These are phyloP conservation scores for Pangasius mekongensis DNA, from an alignment of 2,797 vertebrate species.

Conservation along the genomic window DNA sequence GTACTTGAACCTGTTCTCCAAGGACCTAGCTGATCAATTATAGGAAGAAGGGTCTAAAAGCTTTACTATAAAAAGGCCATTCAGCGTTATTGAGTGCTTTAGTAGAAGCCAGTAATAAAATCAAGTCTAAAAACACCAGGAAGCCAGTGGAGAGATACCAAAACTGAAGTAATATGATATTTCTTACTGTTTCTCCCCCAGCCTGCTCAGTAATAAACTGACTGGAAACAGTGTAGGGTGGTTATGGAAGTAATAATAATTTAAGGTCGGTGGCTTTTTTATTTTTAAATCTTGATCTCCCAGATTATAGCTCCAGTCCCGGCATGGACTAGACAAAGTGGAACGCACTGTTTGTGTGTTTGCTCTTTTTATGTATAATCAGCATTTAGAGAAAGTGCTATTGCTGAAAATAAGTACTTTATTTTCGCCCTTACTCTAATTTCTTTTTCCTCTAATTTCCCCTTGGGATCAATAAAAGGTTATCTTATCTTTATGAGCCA, in stretches of 20 bases:
- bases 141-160: neutral
- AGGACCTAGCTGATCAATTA: neutral
- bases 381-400: neutral
- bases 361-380: neutral
- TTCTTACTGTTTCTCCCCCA: neutral
- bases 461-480: neutral
- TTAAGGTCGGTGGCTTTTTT: neutral
- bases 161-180: slow-evolving; percentile 20
- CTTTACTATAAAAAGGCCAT: slow-evolving; percentile 16
- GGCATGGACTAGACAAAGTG: neutral
- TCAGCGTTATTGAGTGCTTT: slow-evolving; percentile 15
- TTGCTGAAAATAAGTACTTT: neutral
- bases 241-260: neutral
- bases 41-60: slow-evolving; percentile 28
- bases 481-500: neutral
- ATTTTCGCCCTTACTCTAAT: neutral
- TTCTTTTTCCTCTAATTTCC: neutral
- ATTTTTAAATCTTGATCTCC: neutral
- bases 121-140: slow-evolving; percentile 19
- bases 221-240: neutral
- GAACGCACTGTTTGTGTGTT: neutral
- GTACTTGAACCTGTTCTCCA: neutral
- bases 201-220: slow-evolving; percentile 1
- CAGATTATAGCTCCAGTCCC: too few relatives aligned
- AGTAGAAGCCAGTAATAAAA: slow-evolving; percentile 36